These are phyloP conservation scores for Myotis davidii DNA, from an alignment of 2,113 vertebrate genomes.

Conservation along the genomic window DNA sequence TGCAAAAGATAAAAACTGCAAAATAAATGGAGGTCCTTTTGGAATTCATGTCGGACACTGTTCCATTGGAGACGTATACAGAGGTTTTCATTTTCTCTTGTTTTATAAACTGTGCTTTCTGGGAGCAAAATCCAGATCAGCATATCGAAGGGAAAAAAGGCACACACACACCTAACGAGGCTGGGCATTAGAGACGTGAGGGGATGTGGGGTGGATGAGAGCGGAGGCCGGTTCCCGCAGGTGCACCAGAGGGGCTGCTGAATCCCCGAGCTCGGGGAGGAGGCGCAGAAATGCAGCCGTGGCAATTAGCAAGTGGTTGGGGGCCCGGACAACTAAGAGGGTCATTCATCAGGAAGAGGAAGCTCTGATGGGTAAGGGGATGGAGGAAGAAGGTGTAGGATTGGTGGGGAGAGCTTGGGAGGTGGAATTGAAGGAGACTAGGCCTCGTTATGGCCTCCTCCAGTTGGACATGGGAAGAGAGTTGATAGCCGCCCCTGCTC, in stretches of 20 bases:
- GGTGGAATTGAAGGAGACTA: neutral
- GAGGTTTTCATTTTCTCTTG: neutral
- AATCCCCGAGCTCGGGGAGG: neutral
- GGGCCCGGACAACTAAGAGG: neutral
- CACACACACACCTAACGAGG: neutral
- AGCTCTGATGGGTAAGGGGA: neutral
- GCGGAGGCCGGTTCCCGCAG: neutral
- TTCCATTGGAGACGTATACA: neutral
- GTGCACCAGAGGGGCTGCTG: neutral
- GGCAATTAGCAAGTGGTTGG: conserved; percentile 33
- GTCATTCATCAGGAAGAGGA: conserved; percentile 31
- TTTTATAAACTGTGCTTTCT: neutral
- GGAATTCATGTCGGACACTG: neutral
- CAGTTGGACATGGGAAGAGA: neutral
- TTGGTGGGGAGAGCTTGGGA: neutral
- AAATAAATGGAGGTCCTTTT: neutral
- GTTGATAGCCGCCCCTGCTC: too few relatives aligned
- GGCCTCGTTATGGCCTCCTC: neutral
- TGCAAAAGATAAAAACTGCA: neutral
- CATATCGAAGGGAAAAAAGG: neutral
- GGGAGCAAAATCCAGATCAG: neutral
- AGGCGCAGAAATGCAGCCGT: conserved; percentile 46
- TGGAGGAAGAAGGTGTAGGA: neutral
- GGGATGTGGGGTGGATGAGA: accelerated
- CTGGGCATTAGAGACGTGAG: neutral